A percentile compares a stretch with the other conserved stretches of the same genome.
Evolutionary conservation across 2,113 vertebrate genomes (phyloP).

Genomic region (Noturus placidus): DNA sequence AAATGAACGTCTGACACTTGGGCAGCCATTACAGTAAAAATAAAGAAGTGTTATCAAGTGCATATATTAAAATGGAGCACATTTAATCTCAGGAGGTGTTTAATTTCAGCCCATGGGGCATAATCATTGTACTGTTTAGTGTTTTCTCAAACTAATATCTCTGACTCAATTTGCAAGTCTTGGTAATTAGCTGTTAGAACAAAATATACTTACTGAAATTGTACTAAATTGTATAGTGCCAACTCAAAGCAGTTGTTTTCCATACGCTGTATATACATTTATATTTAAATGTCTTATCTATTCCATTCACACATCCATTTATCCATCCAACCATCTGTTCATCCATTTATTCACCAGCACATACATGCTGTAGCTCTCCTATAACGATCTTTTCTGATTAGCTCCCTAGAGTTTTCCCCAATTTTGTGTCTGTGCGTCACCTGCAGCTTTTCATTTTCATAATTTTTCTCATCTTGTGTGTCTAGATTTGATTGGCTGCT

Average conservation of each 20-base stretch:
- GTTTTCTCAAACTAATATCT: not conserved
- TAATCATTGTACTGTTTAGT: not conserved
- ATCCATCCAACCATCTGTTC: not conserved
- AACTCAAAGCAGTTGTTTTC: not conserved
- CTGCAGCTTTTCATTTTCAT: conserved; percentile 37
- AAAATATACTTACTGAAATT: not conserved
- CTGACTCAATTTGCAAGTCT: not conserved
- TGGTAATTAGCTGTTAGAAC: not conserved
- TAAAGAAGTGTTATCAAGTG: conserved; percentile 13
- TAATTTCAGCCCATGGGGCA: conserved; percentile 9
- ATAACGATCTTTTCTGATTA: not conserved
- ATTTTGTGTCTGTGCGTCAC: conserved; percentile 19
- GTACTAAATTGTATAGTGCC: not conserved
- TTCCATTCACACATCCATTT: not conserved
- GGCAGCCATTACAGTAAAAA: not conserved
- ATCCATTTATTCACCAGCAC: not conserved
- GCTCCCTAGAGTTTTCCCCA: not conserved
- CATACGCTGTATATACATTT: not conserved
- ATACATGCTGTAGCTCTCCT: not conserved
- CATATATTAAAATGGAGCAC: conserved; percentile 1
- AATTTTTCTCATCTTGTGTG: conserved; percentile 9
- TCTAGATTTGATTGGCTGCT: conserved; percentile 22
- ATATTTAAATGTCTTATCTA: not conserved
- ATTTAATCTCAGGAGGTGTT: conserved; percentile 13
- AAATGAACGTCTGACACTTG: conserved; percentile 11